Base-by-base conservation (phyloP, 2,888 invertebrate genomes). In the Didymodactylos carnosus region DNA sequence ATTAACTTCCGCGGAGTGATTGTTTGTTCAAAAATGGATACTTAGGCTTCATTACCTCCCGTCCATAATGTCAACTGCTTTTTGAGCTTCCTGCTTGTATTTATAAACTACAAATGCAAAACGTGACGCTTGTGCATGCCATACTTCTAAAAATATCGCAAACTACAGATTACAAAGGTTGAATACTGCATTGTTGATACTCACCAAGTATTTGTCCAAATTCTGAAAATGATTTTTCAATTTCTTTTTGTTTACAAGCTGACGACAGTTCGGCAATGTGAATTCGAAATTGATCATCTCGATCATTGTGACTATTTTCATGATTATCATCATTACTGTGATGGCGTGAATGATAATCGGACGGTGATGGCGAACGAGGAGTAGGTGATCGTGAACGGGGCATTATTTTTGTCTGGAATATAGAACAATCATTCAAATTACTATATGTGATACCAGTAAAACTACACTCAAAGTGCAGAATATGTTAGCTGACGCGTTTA, bases 11-110 rank as follows among this genome's bases (percentile, higher is more conserved):
- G n/a, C n/a, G n/a, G n/a, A n/a, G n/a, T n/a, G n/a, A n/a, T n/a
- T n/a, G n/a, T n/a, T n/a, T n/a, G n/a, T n/a, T n/a, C n/a, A n/a
- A n/a, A n/a, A n/a, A n/a, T n/a, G n/a, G n/a, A n/a, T n/a, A n/a
- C n/a, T n/a, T n/a, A n/a, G n/a, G n/a, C n/a, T n/a, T n/a, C n/a
- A n/a, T 35, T 84, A 87, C 86, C 88, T 88, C 83, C 88, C 88
- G 85, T 88, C 88, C 86, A 90, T 89, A 85, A 89, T 89, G 79
- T 88, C 88, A 86, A 90, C 87, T 84, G 90, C 88, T 84, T 88
- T 89, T 83, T 89, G 88, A 86, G 87, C 87, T 80, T 86, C 84
- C 78, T 86, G 85, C 77, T 84, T 85, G 76, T 85, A 84, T 78
- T 85, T 85, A 79, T 82, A 87, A 10, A 87, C 86, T 72, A 87